Conservation (phyloP, 2,113 vertebrate species). For the Parotia lawesii region DNA sequence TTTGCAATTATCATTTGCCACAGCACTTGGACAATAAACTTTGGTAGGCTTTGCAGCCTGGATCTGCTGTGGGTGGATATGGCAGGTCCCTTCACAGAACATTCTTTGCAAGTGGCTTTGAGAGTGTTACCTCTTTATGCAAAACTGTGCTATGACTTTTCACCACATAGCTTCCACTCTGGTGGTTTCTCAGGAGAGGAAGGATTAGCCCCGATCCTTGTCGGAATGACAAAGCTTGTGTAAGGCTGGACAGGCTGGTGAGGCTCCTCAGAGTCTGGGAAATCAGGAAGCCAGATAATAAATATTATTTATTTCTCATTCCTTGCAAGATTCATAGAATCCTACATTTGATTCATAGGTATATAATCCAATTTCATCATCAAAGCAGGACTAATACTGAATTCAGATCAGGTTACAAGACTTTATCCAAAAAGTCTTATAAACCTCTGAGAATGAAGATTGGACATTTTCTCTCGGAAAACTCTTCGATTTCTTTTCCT, state of each 20-base stretch:
- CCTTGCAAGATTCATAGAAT: background rate
- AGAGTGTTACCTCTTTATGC: no score
- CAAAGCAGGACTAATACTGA: background rate
- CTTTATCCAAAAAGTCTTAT: background rate
- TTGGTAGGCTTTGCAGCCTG: background rate
- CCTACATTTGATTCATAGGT: background rate
- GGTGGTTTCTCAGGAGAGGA: background rate
- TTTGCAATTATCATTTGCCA: background rate
- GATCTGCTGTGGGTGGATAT: background rate
- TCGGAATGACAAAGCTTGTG: background rate
- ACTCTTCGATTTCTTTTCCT: background rate
- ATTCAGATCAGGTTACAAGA: background rate
- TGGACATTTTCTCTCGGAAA: background rate
- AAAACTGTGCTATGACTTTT: background rate
- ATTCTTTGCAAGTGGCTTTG: background rate
- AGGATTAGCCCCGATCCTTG: background rate
- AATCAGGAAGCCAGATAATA: background rate
- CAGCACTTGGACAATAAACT: background rate
- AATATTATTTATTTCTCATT: background rate
- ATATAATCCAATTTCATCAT: background rate
- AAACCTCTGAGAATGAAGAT: background rate
- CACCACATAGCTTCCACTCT: background rate
- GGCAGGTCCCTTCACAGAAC: background rate
- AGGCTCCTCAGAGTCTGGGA: background rate
- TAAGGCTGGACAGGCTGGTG: background rate